Evolutionary conservation across 2,797 vertebrate species (phyloP), one percentile per base, ranked within the genome.

Genomic region (Antrozous pallidus): DNA sequence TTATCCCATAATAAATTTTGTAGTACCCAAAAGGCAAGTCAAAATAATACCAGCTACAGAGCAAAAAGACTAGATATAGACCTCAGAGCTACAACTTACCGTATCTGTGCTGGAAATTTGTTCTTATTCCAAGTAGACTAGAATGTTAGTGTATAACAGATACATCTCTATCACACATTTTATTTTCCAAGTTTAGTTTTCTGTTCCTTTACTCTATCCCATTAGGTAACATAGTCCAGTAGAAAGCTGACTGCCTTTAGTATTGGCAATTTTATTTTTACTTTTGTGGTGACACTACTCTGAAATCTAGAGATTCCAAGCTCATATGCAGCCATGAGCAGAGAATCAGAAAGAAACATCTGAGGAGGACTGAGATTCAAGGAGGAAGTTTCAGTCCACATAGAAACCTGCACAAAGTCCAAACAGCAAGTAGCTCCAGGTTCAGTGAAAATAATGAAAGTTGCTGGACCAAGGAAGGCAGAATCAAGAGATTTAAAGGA

Each of bases 251-350:
- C 0, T 14, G 42, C 0, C 51, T 40, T 28, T 0, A 1, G 0
- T 45, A 51, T 1, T 77, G 61, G 28, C 92, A 97, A 99, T 47
- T 99, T 99, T 0, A 22, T 98, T 94, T 99, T 99, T 98, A 98
- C 99, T 84, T 98, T 98, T 2, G 95, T 69, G 17, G 98, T 95
- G 96, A 99, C 96, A 0, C 97, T 97, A 70, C 98, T 98, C 4
- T 98, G 98, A 6, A 99, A 98, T 56, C 97, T 98, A 26, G 98
- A 99, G 1, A 99, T 98, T 49, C 97, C 96, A 0, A 98, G 98
- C 88, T 99, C 98, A 20, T 98, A 99, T 84, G 98, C 96, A 95
- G 99, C 98, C 98, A 99, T 99, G 17, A 16, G 3, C 31, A 75
- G 45, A 38, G 74, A 47, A 77, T 24, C 18, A 86, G 56, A 49